Evolutionary conservation across 1,140 invertebrate species (phyloP).

Genomic region (Colletes gigas): DNA sequence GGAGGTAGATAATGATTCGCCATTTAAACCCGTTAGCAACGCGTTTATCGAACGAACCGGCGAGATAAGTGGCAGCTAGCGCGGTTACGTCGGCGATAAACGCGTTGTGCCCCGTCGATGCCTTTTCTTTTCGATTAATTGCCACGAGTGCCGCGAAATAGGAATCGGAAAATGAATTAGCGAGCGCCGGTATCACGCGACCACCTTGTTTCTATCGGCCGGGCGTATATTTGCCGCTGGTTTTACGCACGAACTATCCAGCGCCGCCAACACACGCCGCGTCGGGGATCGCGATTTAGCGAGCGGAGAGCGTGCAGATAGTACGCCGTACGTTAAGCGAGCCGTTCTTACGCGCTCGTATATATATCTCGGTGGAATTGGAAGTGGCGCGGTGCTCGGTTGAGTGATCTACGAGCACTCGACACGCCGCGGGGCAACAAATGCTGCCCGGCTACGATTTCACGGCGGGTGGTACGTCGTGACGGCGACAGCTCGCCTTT

Average conservation of each 20-base stretch:
- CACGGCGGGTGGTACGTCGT: constrained; percentile 52
- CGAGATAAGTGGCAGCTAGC: neutral
- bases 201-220: constrained; percentile 1
- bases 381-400: constrained; percentile 50
- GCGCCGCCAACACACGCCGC: neutral
- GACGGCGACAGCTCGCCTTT: constrained; percentile 56
- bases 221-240: constrained; percentile 14
- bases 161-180: constrained; percentile 54
- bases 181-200: neutral
- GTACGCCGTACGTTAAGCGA: constrained; percentile 29
- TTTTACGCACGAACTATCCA: constrained; percentile 40
- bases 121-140: constrained; percentile 22
- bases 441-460: constrained; percentile 58
- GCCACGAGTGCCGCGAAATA: neutral
- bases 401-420: constrained; percentile 65
- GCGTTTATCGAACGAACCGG: neutral
- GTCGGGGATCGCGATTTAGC: constrained; percentile 32
- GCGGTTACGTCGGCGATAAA: neutral
- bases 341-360: constrained; percentile 31
- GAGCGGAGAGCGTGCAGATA: constrained; percentile 4
- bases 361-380: constrained; percentile 53
- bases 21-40: neutral
- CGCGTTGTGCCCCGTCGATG: neutral
- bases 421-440: constrained; percentile 60
- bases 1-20: constrained; percentile 1